Evolutionary conservation across 2,888 invertebrate species (phyloP).

Genomic region (Pyrgus malvae): DNA sequence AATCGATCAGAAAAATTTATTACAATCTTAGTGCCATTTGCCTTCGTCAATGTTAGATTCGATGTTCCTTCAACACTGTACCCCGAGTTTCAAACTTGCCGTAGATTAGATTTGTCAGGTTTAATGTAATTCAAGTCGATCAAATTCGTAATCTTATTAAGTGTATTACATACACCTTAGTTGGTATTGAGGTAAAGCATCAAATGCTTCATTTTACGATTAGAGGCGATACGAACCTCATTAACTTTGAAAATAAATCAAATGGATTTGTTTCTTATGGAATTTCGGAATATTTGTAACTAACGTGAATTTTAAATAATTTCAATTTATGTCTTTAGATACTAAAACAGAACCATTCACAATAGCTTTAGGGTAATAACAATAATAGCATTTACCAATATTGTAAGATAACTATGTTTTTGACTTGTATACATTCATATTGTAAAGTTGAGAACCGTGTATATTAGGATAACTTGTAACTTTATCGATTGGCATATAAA

Average conservation of each 20-base stretch:
- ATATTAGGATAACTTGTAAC: conserved; percentile 74
- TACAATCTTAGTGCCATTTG: conserved; percentile 59
- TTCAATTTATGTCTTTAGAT: conserved; percentile 57
- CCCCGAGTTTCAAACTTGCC: conserved; percentile 66
- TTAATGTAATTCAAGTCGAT: conserved; percentile 71
- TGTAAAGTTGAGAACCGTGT: conserved; percentile 73
- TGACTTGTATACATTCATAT: conserved; percentile 79
- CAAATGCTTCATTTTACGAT: conserved; percentile 67
- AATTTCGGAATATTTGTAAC: conserved; percentile 45
- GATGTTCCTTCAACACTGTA: conserved; percentile 66
- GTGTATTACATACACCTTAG: conserved; percentile 70
- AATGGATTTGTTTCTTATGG: conserved; percentile 31
- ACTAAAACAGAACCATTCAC: conserved; percentile 72
- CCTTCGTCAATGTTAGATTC: conserved; percentile 75
- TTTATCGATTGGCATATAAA: conserved; percentile 73
- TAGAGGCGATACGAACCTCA: conserved; percentile 62
- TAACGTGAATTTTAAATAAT: conserved; percentile 52
- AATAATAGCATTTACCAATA: conserved; percentile 75
- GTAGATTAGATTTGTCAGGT: conserved; percentile 73
- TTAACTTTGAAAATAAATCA: conserved; percentile 36
- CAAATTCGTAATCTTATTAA: conserved; percentile 67
- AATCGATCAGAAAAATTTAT: conserved; percentile 61
- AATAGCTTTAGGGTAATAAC: conserved; percentile 77
- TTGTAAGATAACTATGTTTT: conserved; percentile 79
- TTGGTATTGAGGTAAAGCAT: conserved; percentile 67